Evolutionary conservation across 2,888 invertebrate species (phyloP), one percentile per base, ranked within the genome.

Genomic region (Cephonodes hylas): DNA sequence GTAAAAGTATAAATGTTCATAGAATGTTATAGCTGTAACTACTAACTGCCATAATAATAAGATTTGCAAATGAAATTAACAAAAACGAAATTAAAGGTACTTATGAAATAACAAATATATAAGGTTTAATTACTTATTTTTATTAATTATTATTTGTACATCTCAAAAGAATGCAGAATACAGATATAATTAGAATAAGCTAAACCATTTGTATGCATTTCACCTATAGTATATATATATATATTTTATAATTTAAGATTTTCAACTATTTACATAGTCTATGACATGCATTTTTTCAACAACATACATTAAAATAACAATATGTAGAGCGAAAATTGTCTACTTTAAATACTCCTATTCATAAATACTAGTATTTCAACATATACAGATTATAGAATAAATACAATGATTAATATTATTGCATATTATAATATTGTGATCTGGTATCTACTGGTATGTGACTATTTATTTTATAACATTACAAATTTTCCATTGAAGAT

Each of bases 331-430:
- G 81, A 77, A 82, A 81, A 81, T 71, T 76, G 62, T 66, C 75
- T 76, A 78, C 69, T 63, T 68, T 60, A 67, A 71, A 66, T 74
- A 71, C 72, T 56, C 70, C 71, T 75, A 74, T 73, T 72, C 74
- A 74, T 77, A 76, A 74, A 79, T 77, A 79, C 77, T 80, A 80
- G 79, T 79, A 74, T 79, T 85, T 83, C 87, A 85, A 88, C 85
- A 90, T 89, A 87, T 89, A 89, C 88, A 89, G 81, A 89, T 76
- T 84, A 72, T 75, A 71, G 69, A 79, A 74, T 75, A 74, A 80
- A 66, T 76, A 74, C 72, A 74, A 74, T 73, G 65, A 74, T 78
- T 76, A 73, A 74, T 71, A 77, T 79, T 78, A 80, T 79, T 77
- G 77, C 76, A 69, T 74, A 66, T 72, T 65, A 71, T 69, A 62